phyloP scores from a whole-genome alignment of 2,888 invertebrate genomes.

The Osmoderma eremita region DNA sequence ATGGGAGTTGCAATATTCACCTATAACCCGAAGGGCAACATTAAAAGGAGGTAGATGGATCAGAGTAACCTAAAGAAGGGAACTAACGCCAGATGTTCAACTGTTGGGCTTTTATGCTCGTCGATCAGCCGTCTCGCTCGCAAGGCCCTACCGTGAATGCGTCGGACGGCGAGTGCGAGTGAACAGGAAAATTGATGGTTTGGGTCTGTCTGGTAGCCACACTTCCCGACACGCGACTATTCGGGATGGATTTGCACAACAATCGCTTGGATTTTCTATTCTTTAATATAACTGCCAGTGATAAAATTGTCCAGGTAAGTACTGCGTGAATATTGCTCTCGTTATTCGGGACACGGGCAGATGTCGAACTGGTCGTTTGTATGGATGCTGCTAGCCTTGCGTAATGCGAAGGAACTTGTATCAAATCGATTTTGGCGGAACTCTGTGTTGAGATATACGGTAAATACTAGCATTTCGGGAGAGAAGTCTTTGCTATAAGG shows the following conservation, averaged over 20 bases:
- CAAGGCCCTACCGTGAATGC: constrained; percentile 42
- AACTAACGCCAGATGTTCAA: constrained; percentile 57
- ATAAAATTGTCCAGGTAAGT: constrained; percentile 45
- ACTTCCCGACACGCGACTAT: constrained; percentile 62
- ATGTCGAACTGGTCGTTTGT: constrained; percentile 42
- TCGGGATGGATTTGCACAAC: constrained; percentile 62
- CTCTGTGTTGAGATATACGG: constrained; percentile 36
- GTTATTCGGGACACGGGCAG: constrained; percentile 6
- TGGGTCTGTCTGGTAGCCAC: constrained; percentile 63
- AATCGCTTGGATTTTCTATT: constrained; percentile 61
- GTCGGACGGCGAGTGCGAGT: constrained; percentile 38
- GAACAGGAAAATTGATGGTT: constrained; percentile 58
- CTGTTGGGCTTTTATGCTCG: constrained; percentile 52
- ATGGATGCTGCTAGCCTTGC: constrained; percentile 42
- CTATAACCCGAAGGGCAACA: constrained; percentile 49
- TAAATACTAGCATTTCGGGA: constrained; percentile 37
- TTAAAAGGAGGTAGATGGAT: constrained; percentile 47
- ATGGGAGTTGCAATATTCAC: constrained; percentile 47
- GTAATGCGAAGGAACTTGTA: constrained; percentile 46
- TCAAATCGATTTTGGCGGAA: constrained; percentile 45
- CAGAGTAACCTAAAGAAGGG: constrained; percentile 45
- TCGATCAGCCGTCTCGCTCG: constrained; percentile 47
- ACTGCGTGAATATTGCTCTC: constrained; percentile 21
- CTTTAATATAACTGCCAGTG: constrained; percentile 59
- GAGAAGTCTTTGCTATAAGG: background rate